These are phyloP conservation scores for Chrysochloris asiatica DNA, from an alignment of 2,113 vertebrate genomes.

Conservation along the genomic window DNA sequence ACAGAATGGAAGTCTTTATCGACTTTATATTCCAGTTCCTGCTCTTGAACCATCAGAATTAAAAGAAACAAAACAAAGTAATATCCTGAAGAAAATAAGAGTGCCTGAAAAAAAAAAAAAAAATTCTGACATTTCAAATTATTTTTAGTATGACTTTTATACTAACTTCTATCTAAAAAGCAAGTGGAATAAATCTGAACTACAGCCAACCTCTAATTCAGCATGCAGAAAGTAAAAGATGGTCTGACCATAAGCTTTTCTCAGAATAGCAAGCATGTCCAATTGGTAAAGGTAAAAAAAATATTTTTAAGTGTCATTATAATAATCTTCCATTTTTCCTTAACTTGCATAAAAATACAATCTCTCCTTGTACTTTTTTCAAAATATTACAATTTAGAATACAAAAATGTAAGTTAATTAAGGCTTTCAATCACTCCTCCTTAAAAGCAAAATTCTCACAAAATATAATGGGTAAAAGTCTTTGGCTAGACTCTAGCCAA, in stretches of 20 bases:
- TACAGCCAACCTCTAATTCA: background rate
- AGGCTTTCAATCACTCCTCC: slow-evolving; percentile 3
- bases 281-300: background rate
- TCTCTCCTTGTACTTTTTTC: background rate
- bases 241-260: slow-evolving; percentile 19
- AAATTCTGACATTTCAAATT: background rate
- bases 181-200: background rate
- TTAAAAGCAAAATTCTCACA: slow-evolving; percentile 49
- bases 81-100: background rate
- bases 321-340: slow-evolving; percentile 5
- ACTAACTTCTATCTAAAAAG: background rate
- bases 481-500: background rate
- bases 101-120: background rate
- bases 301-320: background rate
- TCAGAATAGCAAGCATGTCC: background rate
- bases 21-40: background rate
- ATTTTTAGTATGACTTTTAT: slow-evolving; percentile 10
- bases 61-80: slow-evolving; percentile 29
- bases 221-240: background rate
- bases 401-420: slow-evolving; percentile 33
- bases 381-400: background rate
- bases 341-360: slow-evolving; percentile 5
- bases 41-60: background rate
- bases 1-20: background rate
- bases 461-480: background rate